Base-by-base conservation (phyloP, 2,888 invertebrate species). In the Drosophila meridiana region DNA sequence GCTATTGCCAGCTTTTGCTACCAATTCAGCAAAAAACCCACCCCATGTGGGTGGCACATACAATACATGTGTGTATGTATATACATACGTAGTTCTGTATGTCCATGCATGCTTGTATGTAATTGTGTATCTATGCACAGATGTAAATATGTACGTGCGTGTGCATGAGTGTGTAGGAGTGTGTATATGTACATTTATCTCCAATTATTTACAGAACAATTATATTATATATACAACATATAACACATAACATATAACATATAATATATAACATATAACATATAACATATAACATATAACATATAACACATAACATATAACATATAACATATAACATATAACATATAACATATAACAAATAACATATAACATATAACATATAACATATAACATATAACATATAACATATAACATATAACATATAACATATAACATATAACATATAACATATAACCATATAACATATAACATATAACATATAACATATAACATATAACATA, bases 1-100 rank as follows among this genome's bases (percentile, higher is more conserved):
- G 53, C 58, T 32, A 53, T 65, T 58, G 7, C 50, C 57, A 58
- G 40, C 59, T 59, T 55, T 34, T 42, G 13, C 53, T 28, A 28
- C 53, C 43, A 62, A 43, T 62, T 53, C 14, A 53, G n/a, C 43
- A 43, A 43, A 43, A 53, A 34, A 47, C 2, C 20, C 56, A 34
- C 28, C 45, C 36, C 14, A 53, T 62, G 55, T 47, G 36, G 28
- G 43, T 36, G 55, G 28, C 26, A 47, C 45, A 45, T 3, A 36
- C 32, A 26, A 43, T 8, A 7, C n/a, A n/a, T 5, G 30, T 14
- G 20, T 2, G 5, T 42, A 26, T 14, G 9, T 48, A 14, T 36
- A 26, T 36, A 14, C 20, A 20, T 20, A 20, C 20, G 20, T 20
- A 20, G 20, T 20, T 20, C 20, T 38, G 4, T 38, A 48, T 38